Conservation (phyloP, 2,113 vertebrate genomes). For the Lophura nycthemera region DNA sequence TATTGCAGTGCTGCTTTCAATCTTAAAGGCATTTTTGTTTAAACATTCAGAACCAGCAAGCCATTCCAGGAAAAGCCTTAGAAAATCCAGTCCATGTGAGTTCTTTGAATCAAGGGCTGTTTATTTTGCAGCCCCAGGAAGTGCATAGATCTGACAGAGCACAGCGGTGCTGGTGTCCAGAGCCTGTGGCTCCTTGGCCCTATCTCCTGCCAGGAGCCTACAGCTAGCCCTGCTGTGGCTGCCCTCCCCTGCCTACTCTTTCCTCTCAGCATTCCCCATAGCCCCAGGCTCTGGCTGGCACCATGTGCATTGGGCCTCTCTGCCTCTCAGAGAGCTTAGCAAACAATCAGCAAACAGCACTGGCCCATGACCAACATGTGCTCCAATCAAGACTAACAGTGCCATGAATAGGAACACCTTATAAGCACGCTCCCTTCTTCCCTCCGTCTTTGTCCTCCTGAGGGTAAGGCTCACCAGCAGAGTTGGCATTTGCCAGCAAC, state of each 20-base stretch:
- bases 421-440: accelerated
- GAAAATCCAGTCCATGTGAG: background rate
- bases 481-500: background rate
- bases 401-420: background rate
- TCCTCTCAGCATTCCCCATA: accelerated
- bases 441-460: no score
- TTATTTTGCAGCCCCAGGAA: background rate
- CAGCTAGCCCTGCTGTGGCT: accelerated
- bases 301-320: background rate
- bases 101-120: background rate
- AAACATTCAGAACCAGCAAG: background rate
- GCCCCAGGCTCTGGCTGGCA: background rate
- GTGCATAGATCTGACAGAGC: background rate
- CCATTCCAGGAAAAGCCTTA: background rate
- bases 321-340: background rate
- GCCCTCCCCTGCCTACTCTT: background rate
- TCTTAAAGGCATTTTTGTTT: background rate
- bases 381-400: accelerated
- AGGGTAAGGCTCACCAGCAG: accelerated
- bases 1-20: background rate
- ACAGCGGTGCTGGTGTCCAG: accelerated
- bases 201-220: background rate
- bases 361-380: accelerated
- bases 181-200: background rate
- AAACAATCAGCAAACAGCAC: accelerated